phyloP scores from a whole-genome alignment of 2,113 vertebrate species.

The Nesogale talazaci region DNA sequence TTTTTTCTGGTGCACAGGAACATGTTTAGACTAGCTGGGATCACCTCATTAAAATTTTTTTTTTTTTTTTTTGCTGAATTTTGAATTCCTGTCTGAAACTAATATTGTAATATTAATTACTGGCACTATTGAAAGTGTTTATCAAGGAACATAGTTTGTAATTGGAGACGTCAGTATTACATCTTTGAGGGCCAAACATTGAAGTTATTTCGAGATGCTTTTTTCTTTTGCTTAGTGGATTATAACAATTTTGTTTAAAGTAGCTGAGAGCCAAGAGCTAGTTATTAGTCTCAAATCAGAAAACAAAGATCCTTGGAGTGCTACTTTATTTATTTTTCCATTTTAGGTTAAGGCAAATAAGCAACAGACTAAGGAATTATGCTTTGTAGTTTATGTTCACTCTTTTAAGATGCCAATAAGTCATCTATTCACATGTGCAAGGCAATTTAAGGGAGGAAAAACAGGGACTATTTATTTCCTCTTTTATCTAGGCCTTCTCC shows the following conservation, averaged over 20 bases:
- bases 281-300: constrained; percentile 56
- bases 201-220: constrained; percentile 21
- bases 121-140: constrained; percentile 39
- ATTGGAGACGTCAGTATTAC: constrained; percentile 51
- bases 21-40: background rate
- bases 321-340: constrained; percentile 70
- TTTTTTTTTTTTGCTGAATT: no score
- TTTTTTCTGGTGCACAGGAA: background rate
- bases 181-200: constrained; percentile 48
- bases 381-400: constrained; percentile 61
- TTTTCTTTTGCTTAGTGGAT: constrained; percentile 52
- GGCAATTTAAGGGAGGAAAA: background rate
- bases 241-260: constrained; percentile 65
- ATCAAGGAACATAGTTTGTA: constrained; percentile 51
- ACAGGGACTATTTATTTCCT: background rate
- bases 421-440: background rate
- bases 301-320: constrained; percentile 23
- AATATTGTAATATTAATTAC: constrained; percentile 35
- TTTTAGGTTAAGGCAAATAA: constrained; percentile 46
- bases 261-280: constrained; percentile 44
- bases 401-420: background rate
- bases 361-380: constrained; percentile 61
- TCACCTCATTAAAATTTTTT: background rate
- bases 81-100: background rate
- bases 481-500: background rate